Conservation (phyloP, 92 coral and sea anemone species). For the Ricordea florida region DNA sequence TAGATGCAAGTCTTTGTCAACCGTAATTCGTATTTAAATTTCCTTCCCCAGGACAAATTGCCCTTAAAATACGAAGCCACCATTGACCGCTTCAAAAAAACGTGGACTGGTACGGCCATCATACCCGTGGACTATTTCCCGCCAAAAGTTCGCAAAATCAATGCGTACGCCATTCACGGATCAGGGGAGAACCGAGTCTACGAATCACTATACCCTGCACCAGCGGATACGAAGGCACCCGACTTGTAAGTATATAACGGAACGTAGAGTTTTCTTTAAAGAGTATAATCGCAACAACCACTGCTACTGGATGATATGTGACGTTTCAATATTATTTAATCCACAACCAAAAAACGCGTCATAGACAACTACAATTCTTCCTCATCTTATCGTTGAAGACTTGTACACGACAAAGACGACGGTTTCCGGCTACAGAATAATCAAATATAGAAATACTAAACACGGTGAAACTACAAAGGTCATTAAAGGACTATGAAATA, state of each 20-base stretch:
- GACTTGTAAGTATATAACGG: slow-evolving; percentile 80
- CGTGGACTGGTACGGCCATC: slow-evolving; percentile 87
- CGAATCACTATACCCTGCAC: slow-evolving; percentile 92
- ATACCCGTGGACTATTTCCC: slow-evolving; percentile 94
- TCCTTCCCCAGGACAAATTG: slow-evolving; percentile 36
- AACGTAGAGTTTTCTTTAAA: background rate
- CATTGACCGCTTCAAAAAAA: slow-evolving; percentile 53
- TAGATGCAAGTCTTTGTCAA: background rate
- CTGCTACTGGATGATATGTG: no score
- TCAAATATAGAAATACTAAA: no score
- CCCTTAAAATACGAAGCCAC: slow-evolving; percentile 77
- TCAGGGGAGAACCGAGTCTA: slow-evolving; percentile 70
- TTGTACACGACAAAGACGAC: no score
- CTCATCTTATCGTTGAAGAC: no score
- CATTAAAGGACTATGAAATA: no score
- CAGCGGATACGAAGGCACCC: slow-evolving; percentile 50
- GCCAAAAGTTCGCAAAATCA: slow-evolving; percentile 84
- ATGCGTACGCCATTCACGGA: slow-evolving; percentile 98
- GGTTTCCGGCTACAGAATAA: no score
- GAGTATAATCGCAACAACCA: background rate
- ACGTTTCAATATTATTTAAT: no score
- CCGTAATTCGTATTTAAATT: no score
- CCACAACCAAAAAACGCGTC: no score
- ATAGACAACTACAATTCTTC: no score
- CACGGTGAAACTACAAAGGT: no score